phyloP scores from a whole-genome alignment of 2,888 invertebrate species.

The Cheilosia vernalis region DNA sequence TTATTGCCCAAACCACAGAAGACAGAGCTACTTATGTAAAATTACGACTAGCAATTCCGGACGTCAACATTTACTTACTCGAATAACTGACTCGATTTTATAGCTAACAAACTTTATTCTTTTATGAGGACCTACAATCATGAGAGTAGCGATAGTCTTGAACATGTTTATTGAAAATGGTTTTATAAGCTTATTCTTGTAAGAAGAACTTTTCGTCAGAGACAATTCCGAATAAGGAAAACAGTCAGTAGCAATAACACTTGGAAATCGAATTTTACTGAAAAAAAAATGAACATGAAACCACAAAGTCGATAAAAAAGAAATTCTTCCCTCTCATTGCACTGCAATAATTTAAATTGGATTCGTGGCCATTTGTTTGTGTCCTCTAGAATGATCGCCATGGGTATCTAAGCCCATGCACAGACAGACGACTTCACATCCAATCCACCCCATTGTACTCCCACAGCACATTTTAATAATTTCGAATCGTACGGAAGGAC shows the following conservation, averaged over 20 bases:
- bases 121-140: constrained; percentile 1
- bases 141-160: constrained; percentile 1
- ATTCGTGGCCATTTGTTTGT: constrained; percentile 69
- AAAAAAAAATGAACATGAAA: constrained; percentile 37
- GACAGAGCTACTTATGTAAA: neutral
- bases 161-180: constrained; percentile 2
- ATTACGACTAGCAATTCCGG: neutral
- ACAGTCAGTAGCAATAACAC: constrained; percentile 1
- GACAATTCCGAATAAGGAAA: neutral
- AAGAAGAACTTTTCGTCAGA: neutral
- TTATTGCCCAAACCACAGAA: no score
- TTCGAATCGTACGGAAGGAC: constrained; percentile 64
- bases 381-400: constrained; percentile 63
- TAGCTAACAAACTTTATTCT: neutral
- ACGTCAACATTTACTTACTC: constrained; percentile 6
- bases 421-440: constrained; percentile 25
- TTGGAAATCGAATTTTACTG: constrained; percentile 45
- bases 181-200: constrained; percentile 9
- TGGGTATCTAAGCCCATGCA: constrained; percentile 39
- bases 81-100: neutral
- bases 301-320: constrained; percentile 68
- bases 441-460: constrained; percentile 27
- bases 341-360: constrained; percentile 70
- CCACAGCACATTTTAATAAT: constrained; percentile 68
- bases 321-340: constrained; percentile 48